Evolutionary conservation across 1,140 invertebrate genomes (phyloP), one percentile per base, ranked within the genome.

Genomic region (Zaprionus camerounensis): DNA sequence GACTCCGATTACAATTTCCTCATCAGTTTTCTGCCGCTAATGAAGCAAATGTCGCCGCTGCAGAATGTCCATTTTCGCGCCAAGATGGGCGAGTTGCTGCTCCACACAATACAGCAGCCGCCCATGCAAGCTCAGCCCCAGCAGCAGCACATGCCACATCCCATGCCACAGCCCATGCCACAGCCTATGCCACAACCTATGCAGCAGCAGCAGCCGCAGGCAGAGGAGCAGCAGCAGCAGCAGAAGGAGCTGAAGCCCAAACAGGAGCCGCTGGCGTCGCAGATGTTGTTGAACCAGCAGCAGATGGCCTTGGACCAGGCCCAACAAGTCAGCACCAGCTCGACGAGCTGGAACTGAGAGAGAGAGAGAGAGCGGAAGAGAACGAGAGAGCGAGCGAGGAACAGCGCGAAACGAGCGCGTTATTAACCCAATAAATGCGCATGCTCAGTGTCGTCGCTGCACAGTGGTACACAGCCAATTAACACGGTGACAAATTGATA

Each of bases 1-100:
- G 91, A 92, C 51, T 88, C 91, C 0, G 91, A 92, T 36, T 92
- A 92, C 58, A 92, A 92, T 77, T 92, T 90, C 57, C 78, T 92
- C 5, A 81, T 92, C 20, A 92, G 91, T 59, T 92, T 92, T 55
- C 62, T 92, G 78, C 91, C 91, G 17, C 64, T 91, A 12, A 92
- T 92, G 91, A 92, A 92, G 71, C 80, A 91, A 73, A 92, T 92
- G 91, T 73, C 75, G 44, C 73, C 88, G 46, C 56, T 91, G 34
- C 91, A 92, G 51, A 92, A 92, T 66, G 61, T 92, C 6, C 73
- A 69, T 53, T 92, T 92, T 76, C 85, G 91, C 34, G 91, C 91
- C 64, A 91, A 82, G 58, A 90, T 92, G 91, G 79, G 91, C 13
- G 91, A 92, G 12, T 51, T 92, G 17, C 63, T 92, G 61, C 58